Evolutionary conservation across 2,797 vertebrate species (phyloP).

Genomic region (Macropodus opercularis): DNA sequence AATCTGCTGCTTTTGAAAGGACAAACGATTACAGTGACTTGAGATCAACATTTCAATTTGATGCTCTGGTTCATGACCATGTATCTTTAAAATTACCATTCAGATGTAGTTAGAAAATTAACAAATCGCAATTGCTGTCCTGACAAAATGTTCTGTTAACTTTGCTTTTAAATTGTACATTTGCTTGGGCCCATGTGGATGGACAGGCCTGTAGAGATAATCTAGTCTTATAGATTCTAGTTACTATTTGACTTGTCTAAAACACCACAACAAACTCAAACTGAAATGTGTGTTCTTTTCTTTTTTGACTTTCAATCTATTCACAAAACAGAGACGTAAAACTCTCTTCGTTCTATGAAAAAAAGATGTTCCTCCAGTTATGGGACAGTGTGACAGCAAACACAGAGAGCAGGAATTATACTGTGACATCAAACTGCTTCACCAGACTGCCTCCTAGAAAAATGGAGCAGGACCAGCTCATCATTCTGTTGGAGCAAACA

Average conservation of each 20-base stretch:
- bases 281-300: neutral
- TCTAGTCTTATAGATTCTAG: too few relatives aligned
- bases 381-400: conserved; percentile 17
- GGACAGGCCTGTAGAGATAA: too few relatives aligned
- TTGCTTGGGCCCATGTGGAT: too few relatives aligned
- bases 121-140: too few relatives aligned
- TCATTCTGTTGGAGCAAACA: conserved; percentile 14
- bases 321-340: conserved; percentile 15
- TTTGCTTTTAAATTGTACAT: too few relatives aligned
- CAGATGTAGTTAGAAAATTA: too few relatives aligned
- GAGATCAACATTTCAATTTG: neutral
- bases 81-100: neutral
- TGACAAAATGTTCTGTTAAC: too few relatives aligned
- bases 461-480: neutral
- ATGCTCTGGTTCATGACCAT: too few relatives aligned
- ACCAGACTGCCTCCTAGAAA: neutral
- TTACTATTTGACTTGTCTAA: too few relatives aligned
- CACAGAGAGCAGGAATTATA: conserved; percentile 15
- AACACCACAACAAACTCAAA: neutral
- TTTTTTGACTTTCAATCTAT: conserved; percentile 4
- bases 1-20: conserved; percentile 2
- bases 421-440: conserved; percentile 8
- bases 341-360: conserved; percentile 4
- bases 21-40: conserved; percentile 16
- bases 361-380: conserved; percentile 1